Conservation (phyloP, 2,888 invertebrate species). For the Latheticus oryzae region DNA sequence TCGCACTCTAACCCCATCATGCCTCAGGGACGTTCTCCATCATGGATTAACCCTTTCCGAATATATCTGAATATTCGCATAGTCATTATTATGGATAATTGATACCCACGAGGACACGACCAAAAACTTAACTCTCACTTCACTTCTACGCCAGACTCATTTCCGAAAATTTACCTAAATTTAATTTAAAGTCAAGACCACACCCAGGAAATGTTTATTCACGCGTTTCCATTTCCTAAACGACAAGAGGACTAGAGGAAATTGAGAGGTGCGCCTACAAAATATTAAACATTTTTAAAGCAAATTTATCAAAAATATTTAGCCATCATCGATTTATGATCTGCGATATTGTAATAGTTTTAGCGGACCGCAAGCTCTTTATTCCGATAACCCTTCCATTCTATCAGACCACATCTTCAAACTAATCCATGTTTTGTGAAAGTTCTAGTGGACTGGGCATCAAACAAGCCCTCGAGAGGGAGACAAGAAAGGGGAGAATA, state of each 20-base stretch:
- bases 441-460: conserved; percentile 55
- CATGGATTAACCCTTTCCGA: conserved; percentile 60
- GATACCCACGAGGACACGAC: conserved; percentile 47
- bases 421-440: conserved; percentile 39
- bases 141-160: conserved; percentile 46
- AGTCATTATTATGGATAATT: conserved; percentile 51
- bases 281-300: too few relatives aligned
- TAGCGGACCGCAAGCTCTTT: too few relatives aligned
- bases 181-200: conserved; percentile 51
- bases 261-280: too few relatives aligned
- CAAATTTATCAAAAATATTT: too few relatives aligned
- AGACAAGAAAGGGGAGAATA: conserved; percentile 40
- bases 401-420: too few relatives aligned
- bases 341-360: too few relatives aligned
- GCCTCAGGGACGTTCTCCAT: conserved; percentile 56
- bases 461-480: conserved; percentile 43
- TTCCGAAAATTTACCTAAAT: conserved; percentile 54
- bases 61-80: conserved; percentile 46
- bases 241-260: conserved; percentile 3
- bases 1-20: conserved; percentile 48
- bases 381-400: too few relatives aligned
- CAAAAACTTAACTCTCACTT: conserved; percentile 46
- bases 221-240: conserved; percentile 56
- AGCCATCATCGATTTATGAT: too few relatives aligned
- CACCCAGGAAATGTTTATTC: conserved; percentile 55